phyloP scores from a whole-genome alignment of 1,140 invertebrate species.

The Diplogasteroides magnus region DNA sequence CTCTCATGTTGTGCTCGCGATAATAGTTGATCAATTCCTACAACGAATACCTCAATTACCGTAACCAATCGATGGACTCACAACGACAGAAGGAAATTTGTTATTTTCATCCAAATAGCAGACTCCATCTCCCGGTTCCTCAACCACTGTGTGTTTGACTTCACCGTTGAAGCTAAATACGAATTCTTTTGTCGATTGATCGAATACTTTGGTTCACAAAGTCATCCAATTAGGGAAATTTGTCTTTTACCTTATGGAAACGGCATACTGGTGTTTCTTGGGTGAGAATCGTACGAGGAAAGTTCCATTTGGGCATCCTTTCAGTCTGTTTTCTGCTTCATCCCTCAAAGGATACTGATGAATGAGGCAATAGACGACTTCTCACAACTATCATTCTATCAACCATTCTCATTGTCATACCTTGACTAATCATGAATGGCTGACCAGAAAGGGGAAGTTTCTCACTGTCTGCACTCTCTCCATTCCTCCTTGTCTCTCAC shows the following conservation, averaged over 20 bases:
- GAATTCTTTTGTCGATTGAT: not conserved
- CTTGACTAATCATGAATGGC: too few relatives aligned
- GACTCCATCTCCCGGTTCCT: constrained; percentile 18
- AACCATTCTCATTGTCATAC: too few relatives aligned
- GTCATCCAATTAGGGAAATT: too few relatives aligned
- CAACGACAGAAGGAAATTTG: constrained; percentile 26
- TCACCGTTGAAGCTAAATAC: constrained; percentile 33
- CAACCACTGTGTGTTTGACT: constrained; percentile 33
- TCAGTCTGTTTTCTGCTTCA: constrained; percentile 19
- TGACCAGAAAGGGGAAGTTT: too few relatives aligned
- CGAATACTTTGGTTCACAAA: too few relatives aligned
- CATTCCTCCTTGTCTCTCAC: too few relatives aligned
- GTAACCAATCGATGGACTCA: too few relatives aligned
- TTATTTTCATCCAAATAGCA: constrained; percentile 30
- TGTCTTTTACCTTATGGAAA: constrained; percentile 30
- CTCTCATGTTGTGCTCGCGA: constrained; percentile 26
- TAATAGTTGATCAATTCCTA: constrained; percentile 37
- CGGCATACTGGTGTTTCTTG: constrained; percentile 23
- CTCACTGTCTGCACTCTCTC: too few relatives aligned
- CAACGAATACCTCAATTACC: constrained; percentile 13
- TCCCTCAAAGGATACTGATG: not conserved
- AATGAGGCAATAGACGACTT: too few relatives aligned
- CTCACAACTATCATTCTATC: too few relatives aligned
- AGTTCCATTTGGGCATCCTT: constrained; percentile 32
- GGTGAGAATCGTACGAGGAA: constrained; percentile 32